Evolutionary conservation across 2,113 vertebrate species (phyloP).

Genomic region (Lagopus muta): DNA sequence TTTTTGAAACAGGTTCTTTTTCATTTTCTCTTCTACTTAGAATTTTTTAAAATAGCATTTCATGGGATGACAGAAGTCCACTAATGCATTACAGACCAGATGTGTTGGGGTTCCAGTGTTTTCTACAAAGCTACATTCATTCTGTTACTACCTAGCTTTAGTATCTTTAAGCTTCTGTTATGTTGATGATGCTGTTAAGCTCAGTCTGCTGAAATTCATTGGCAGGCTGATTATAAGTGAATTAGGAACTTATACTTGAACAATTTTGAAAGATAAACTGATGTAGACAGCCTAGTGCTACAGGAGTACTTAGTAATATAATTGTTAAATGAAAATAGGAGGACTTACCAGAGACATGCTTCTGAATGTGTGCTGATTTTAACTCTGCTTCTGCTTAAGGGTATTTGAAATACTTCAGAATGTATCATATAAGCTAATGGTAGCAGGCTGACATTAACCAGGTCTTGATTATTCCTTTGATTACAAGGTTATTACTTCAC

Average conservation of each 20-base stretch:
- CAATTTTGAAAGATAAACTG: not conserved
- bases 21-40: not conserved
- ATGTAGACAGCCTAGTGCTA: not conserved
- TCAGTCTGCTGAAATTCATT: not conserved
- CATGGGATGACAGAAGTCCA: not conserved
- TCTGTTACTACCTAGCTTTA: not conserved
- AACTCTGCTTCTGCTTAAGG: not conserved
- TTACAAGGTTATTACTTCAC: not conserved
- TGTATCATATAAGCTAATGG: not conserved
- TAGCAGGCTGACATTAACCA: not conserved
- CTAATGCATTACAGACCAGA: not conserved
- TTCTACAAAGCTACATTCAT: not conserved
- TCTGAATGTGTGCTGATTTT: not conserved
- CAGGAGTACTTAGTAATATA: not conserved
- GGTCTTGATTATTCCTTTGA: not conserved
- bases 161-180: fast-evolving
- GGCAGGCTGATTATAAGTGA: not conserved
- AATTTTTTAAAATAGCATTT: not conserved
- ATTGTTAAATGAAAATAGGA: not conserved
- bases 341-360: not conserved
- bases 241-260: not conserved
- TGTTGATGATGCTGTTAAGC: not conserved
- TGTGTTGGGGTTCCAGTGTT: not conserved
- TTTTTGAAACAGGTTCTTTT: not conserved
- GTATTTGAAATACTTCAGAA: not conserved